Percentiles rank a stretch among this genome's conserved stretches.
These are phyloP conservation scores for Ophioninae sp. DNA, from an alignment of 2,888 invertebrate species.

Conservation along the genomic window DNA sequence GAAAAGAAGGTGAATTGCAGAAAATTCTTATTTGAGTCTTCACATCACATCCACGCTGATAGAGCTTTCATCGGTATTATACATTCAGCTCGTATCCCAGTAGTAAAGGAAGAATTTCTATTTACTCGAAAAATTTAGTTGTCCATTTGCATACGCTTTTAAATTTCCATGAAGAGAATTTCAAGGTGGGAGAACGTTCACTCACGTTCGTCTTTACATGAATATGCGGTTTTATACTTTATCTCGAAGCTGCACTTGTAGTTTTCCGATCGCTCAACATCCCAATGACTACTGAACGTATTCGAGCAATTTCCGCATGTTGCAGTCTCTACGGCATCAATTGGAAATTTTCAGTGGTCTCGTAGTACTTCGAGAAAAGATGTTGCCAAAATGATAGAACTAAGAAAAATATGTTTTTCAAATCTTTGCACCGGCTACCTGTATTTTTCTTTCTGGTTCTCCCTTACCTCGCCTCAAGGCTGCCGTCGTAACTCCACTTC, in stretches of 20 bases:
- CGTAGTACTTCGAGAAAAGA: background rate
- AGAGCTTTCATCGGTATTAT: background rate
- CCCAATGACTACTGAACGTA: background rate
- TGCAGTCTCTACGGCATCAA: background rate
- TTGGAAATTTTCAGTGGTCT: background rate
- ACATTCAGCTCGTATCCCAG: background rate
- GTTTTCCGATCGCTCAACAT: background rate
- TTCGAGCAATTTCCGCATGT: background rate
- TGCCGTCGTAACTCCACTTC: conserved; percentile 21
- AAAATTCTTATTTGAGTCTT: background rate
- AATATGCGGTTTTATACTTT: background rate
- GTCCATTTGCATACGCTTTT: background rate
- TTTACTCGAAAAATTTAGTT: background rate
- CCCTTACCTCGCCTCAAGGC: background rate
- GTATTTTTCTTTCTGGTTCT: background rate
- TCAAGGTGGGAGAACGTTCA: background rate
- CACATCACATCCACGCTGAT: background rate
- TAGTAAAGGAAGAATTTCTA: background rate
- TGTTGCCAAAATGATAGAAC: conserved; percentile 12
- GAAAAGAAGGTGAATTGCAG: background rate
- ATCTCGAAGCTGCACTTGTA: background rate
- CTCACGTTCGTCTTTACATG: background rate
- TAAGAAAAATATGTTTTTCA: conserved; percentile 19
- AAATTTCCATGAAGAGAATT: background rate
- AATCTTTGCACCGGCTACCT: background rate